A percentile compares a stretch with the other conserved stretches of the same genome.
These are phyloP conservation scores for Balanococcus diminutus DNA, from an alignment of 2,888 invertebrate species.

Conservation along the genomic window DNA sequence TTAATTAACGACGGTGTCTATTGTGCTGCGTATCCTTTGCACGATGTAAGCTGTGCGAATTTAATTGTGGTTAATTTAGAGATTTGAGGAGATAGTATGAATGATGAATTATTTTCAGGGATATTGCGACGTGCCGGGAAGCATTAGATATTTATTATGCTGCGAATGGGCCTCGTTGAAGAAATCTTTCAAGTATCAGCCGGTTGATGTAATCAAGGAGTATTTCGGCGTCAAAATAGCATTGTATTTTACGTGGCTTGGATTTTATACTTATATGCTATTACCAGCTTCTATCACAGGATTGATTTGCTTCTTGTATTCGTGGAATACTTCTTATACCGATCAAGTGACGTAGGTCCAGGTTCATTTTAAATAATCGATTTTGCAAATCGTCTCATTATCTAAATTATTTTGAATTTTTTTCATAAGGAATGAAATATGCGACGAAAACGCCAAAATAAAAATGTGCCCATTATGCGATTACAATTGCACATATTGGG, in stretches of 20 bases:
- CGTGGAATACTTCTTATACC: slow-evolving; percentile 34
- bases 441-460: slow-evolving; percentile 62
- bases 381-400: background rate
- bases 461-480: slow-evolving; percentile 68
- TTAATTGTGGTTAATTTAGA: background rate
- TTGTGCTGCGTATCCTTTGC: slow-evolving; percentile 65
- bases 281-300: slow-evolving; percentile 66
- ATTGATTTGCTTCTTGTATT: slow-evolving; percentile 58
- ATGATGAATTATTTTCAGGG: slow-evolving; percentile 58
- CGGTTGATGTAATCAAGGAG: slow-evolving; percentile 66
- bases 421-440: slow-evolving; percentile 64
- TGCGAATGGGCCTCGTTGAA: slow-evolving; percentile 66
- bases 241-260: slow-evolving; percentile 68
- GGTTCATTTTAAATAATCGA: background rate
- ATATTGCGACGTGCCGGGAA: slow-evolving; percentile 57
- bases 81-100: background rate
- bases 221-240: slow-evolving; percentile 69
- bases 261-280: slow-evolving; percentile 68
- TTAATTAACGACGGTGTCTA: slow-evolving; percentile 65
- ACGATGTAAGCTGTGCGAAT: slow-evolving; percentile 63
- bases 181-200: slow-evolving; percentile 67
- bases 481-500: slow-evolving; percentile 68
- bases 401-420: slow-evolving; percentile 53
- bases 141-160: slow-evolving; percentile 64
- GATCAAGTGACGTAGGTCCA: slow-evolving; percentile 36